Conservation (phyloP, 2,113 vertebrate genomes). For the Zonotrichia leucophrys region DNA sequence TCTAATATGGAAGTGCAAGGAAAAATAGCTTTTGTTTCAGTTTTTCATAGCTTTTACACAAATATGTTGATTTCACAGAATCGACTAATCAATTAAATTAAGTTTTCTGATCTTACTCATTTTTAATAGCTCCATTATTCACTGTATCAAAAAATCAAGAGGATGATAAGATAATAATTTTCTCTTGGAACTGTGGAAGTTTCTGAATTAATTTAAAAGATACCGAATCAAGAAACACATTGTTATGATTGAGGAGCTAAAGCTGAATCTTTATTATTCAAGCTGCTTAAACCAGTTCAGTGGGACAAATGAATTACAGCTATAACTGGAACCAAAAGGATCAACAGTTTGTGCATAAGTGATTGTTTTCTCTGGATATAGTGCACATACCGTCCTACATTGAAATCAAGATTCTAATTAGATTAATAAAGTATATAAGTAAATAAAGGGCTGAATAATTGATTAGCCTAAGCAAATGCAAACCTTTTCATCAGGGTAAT, state of each 20-base stretch:
- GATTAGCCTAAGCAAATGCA: neutral
- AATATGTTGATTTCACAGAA: slow-evolving; percentile 29
- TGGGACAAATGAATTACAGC: slow-evolving; percentile 36
- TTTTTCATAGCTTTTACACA: slow-evolving; percentile 22
- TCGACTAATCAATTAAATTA: slow-evolving; percentile 39
- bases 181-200: slow-evolving; percentile 33
- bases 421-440: neutral
- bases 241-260: slow-evolving; percentile 10
- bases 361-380: neutral
- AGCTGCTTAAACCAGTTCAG: slow-evolving; percentile 20
- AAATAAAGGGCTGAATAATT: neutral
- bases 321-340: slow-evolving; percentile 4
- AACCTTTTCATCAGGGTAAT: neutral
- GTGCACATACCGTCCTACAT: neutral
- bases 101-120: slow-evolving; percentile 45
- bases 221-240: slow-evolving; percentile 7
- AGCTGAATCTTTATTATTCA: slow-evolving; percentile 12
- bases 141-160: slow-evolving; percentile 43
- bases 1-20: neutral
- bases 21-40: slow-evolving; percentile 7
- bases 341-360: neutral
- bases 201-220: slow-evolving; percentile 58
- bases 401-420: neutral
- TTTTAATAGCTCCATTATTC: slow-evolving; percentile 58
- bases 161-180: slow-evolving; percentile 50